Evolutionary conservation across 2,888 invertebrate genomes (phyloP), one percentile per base, ranked within the genome.

Genomic region (Argynnis bischoffii): DNA sequence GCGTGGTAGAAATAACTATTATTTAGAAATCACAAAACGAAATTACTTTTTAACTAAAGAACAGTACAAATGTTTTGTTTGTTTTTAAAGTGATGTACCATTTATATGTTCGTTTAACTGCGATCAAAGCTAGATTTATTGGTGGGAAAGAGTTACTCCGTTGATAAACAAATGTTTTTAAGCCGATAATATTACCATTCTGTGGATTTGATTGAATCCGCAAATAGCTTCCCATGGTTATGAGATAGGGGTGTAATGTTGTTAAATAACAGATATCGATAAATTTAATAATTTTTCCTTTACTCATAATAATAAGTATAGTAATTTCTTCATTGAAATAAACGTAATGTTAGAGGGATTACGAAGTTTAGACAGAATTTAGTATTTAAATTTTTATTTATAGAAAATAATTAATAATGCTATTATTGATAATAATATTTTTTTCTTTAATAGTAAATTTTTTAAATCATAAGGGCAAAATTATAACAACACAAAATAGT

Each of bases 151-250:
- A 72, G 72, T 70, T 72, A 67, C 65, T 68, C 56, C 63, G 67
- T 63, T 63, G 72, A 69, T 74, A 74, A 79, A 83, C 81, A 81
- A 83, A 82, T 80, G 79, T 81, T 85, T 83, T 81, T 75, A 85
- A 81, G 73, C 81, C 78, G 82, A 86, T 87, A 85, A 84, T 83
- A 89, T 86, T 84, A 87, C 83, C 81, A 85, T 87, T 87, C 81
- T 83, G 85, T 83, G 82, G 85, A 87, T 88, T 90, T 90, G 90
- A 91, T 92, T 89, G 87, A 89, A 89, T 86, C 87, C 87, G 86
- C 90, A 89, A 90, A 90, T 89, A 89, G 85, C 85, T 89, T 90
- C 88, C 85, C 88, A 88, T 89, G 83, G 84, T 81, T 81, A 81
- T 77, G 71, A 71, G 63, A 70, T 47, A 87, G 82, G 78, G 82